These are phyloP conservation scores for Scrobipalpa atriplicella DNA, from an alignment of 2,888 invertebrate species.

Conservation along the genomic window DNA sequence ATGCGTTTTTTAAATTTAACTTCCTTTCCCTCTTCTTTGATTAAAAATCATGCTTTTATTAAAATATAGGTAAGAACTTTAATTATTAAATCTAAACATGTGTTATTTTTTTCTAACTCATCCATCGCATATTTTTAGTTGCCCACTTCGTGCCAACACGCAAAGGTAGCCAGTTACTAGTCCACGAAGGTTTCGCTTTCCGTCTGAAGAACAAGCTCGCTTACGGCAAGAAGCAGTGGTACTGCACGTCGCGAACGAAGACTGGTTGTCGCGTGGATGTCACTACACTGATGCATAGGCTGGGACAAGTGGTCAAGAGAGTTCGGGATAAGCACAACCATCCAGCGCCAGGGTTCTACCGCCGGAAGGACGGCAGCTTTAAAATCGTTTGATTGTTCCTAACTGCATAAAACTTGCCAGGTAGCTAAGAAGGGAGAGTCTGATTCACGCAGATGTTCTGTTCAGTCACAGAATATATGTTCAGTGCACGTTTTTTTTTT, in stretches of 20 bases:
- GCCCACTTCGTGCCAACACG: constrained; percentile 70
- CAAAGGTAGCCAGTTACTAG: constrained; percentile 68
- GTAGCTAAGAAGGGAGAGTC: too few species aligned
- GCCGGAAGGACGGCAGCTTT: constrained; percentile 67
- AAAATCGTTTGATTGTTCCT: constrained; percentile 58
- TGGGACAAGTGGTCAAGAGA: constrained; percentile 59
- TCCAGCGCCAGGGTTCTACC: constrained; percentile 67
- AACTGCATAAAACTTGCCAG: too few species aligned
- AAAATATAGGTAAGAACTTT: not conserved
- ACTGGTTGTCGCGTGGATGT: constrained; percentile 72
- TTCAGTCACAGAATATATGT: too few species aligned
- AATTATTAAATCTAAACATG: constrained; percentile 26
- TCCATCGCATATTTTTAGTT: constrained; percentile 57
- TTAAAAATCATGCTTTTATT: not conserved
- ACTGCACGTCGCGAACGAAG: constrained; percentile 68
- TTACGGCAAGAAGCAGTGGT: constrained; percentile 76
- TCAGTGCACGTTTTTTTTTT: too few species aligned
- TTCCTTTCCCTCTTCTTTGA: not conserved
- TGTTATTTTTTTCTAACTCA: constrained; percentile 10
- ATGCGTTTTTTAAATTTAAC: too few species aligned
- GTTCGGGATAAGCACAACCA: constrained; percentile 70
- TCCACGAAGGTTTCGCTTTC: constrained; percentile 70
- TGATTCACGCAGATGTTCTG: too few species aligned
- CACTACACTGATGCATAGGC: constrained; percentile 59
- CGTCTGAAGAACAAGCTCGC: constrained; percentile 72